These are phyloP conservation scores for Mirounga angustirostris DNA, from an alignment of 2,113 vertebrate species.

Conservation along the genomic window DNA sequence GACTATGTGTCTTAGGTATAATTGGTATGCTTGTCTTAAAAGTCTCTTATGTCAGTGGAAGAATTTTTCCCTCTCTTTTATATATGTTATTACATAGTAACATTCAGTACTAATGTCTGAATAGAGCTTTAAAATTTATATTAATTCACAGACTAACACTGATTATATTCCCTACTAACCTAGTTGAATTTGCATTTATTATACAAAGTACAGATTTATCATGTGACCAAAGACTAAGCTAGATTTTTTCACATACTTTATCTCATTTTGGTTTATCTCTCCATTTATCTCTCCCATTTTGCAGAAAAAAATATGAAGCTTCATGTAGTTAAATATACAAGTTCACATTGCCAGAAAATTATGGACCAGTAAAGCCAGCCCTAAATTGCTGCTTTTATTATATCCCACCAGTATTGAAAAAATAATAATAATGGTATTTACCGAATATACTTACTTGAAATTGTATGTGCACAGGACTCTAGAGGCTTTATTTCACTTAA, in stretches of 20 bases:
- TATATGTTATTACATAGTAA: background rate
- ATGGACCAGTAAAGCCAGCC: background rate
- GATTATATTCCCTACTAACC: background rate
- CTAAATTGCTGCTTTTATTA: conserved; percentile 8
- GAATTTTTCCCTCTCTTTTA: background rate
- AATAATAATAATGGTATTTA: background rate
- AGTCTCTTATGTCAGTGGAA: background rate
- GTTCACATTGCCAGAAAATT: background rate
- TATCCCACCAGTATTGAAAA: background rate
- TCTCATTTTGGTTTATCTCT: background rate
- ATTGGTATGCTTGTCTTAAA: background rate
- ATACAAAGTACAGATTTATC: background rate
- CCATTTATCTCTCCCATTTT: background rate
- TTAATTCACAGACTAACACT: background rate
- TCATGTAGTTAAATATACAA: background rate
- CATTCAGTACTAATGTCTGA: background rate
- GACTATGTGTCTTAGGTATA: background rate
- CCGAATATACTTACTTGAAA: background rate
- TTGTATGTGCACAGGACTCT: background rate
- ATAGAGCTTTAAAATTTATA: background rate
- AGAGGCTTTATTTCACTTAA: background rate
- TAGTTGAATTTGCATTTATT: background rate
- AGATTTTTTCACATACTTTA: background rate
- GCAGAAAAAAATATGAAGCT: background rate
- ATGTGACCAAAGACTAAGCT: background rate